A percentile compares a stretch with the other conserved stretches of the same genome.
Evolutionary conservation across 2,113 vertebrate species (phyloP).

Genomic region (Asarcornis scutulata): DNA sequence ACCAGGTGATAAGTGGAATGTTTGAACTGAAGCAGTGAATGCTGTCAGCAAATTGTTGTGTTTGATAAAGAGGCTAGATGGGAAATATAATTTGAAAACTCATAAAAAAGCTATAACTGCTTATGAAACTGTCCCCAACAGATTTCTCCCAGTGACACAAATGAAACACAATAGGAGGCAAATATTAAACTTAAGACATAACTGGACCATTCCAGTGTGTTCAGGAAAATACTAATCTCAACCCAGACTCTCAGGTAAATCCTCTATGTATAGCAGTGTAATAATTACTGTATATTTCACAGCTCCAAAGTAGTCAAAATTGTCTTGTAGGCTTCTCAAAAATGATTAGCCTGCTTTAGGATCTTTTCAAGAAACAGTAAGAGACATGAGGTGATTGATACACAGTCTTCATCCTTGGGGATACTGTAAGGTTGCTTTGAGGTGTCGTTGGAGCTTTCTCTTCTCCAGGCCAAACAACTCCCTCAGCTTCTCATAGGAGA

Average conservation of each 20-base stretch:
- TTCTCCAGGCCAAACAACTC: no score
- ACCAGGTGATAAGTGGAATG: neutral
- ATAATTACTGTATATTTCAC: neutral
- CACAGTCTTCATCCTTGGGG: neutral
- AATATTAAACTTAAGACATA: neutral
- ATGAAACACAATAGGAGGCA: neutral
- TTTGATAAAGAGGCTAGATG: neutral
- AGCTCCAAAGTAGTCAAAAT: neutral
- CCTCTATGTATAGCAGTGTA: neutral
- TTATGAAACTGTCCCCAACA: neutral
- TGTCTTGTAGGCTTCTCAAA: neutral
- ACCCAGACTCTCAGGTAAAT: neutral
- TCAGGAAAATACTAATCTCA: neutral
- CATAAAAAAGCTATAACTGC: neutral
- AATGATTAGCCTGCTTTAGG: neutral
- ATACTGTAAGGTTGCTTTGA: no score
- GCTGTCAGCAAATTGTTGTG: neutral
- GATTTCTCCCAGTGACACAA: neutral
- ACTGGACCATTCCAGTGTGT: neutral
- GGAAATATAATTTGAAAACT: neutral
- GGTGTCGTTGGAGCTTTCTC: no score
- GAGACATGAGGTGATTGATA: fast-evolving
- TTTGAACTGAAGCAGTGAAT: neutral
- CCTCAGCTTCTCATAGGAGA: no score
- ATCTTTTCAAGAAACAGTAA: neutral